Evolutionary conservation across 2,113 vertebrate species (phyloP).

Genomic region (Formicarius rufipectus): DNA sequence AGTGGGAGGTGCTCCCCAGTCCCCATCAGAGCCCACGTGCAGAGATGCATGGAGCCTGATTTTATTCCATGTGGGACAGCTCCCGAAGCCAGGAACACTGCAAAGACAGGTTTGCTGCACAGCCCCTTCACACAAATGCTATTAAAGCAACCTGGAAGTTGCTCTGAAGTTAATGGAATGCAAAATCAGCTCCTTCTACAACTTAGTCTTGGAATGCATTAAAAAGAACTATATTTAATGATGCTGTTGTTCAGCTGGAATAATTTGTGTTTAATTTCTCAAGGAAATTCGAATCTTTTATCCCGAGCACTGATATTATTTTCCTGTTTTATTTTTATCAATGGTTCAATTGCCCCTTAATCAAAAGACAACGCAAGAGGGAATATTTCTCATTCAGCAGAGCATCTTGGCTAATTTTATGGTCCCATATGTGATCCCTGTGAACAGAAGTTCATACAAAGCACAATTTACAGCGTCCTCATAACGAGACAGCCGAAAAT

Average conservation of each 20-base stretch:
- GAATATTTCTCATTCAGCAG: conserved; percentile 32
- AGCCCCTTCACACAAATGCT: background rate
- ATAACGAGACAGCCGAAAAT: conserved; percentile 5
- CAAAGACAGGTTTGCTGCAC: background rate
- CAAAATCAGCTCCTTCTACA: background rate
- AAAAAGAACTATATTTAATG: conserved; percentile 48
- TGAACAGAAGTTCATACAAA: conserved; percentile 38
- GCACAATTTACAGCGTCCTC: background rate
- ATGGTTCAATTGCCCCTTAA: conserved; percentile 35
- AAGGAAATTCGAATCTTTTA: conserved; percentile 52
- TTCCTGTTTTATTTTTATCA: conserved; percentile 46
- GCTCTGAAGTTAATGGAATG: background rate
- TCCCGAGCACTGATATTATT: conserved; percentile 20
- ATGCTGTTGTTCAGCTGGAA: conserved; percentile 27
- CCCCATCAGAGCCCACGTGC: background rate
- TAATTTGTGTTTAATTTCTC: conserved; percentile 49
- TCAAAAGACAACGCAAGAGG: conserved; percentile 56
- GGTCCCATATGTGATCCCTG: conserved; percentile 4
- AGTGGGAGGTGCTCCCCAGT: background rate
- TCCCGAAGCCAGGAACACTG: background rate
- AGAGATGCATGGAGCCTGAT: background rate
- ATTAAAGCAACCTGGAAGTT: background rate
- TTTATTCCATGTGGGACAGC: background rate
- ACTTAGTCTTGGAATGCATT: background rate
- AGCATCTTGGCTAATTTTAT: conserved; percentile 52